Evolutionary conservation across 2,888 invertebrate genomes (phyloP), one percentile per base, ranked within the genome.

Genomic region (Muschampia plurimacula): DNA sequence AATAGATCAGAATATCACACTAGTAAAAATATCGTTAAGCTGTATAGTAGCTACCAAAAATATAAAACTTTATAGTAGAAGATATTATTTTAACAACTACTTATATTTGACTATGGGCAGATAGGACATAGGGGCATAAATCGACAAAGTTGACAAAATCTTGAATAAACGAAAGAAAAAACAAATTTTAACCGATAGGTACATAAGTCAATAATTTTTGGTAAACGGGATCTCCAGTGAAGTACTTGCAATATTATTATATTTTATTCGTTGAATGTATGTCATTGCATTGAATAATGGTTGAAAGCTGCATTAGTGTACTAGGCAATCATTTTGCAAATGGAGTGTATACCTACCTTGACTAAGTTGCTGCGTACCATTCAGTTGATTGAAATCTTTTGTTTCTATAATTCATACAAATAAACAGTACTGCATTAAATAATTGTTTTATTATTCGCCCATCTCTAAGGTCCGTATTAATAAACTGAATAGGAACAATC

Each of bases 401-500:
- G 59, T 76, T 78, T 77, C 77, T 67, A 74, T 73, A 77, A 72
- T 75, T 75, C 74, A 74, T 79, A 66, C 66, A 75, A 77, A 78
- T 78, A 79, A 79, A 79, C 74, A 74, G 77, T 78, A 80, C 75
- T 77, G 78, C 78, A 77, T 60, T 28, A 67, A 60, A 9, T 49
- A 49, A 49, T 44, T 52, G 59, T 71, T 71, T 66, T 67, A 13
- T 66, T 67, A 59, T n/a, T 32, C 12, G 12, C 60, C 60, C 60
- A n/a, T 57, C 7, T 36, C 41, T 9, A 15, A 63, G 9, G 7
- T 15, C 63, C 8, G 7, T 32, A 12, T 32, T 13, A 60, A 8
- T 60, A 7, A 32, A 32, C 32, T 32, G 32, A 32, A 32, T 3
- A 32, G 32, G 32, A 3, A 32, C 3, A 32, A 32, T 32, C 32